Conservation (phyloP, 2,113 vertebrate species). For the Tychaedon coryphoeus region DNA sequence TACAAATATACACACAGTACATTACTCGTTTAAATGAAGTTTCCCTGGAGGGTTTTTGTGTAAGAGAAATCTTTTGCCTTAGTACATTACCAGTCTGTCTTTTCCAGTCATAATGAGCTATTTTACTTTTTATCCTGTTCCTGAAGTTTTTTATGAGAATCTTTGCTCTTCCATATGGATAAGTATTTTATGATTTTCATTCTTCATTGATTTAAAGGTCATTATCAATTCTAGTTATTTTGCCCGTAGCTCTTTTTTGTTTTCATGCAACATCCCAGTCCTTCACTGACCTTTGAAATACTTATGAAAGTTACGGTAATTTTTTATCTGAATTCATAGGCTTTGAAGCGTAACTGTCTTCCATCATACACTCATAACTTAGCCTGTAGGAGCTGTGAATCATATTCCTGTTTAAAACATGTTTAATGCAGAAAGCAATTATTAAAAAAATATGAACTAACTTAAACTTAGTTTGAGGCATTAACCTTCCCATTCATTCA, state of each 20-base stretch:
- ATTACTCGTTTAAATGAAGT: background rate
- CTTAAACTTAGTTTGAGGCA: slow-evolving; percentile 56
- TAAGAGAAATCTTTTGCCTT: background rate
- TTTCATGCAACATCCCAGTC: slow-evolving; percentile 38
- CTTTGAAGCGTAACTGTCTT: slow-evolving; percentile 55
- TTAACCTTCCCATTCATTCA: slow-evolving; percentile 31
- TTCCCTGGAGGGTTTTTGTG: background rate
- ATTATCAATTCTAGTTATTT: slow-evolving; percentile 65
- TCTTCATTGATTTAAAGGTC: slow-evolving; percentile 66
- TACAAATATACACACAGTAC: background rate
- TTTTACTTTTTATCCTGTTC: slow-evolving; percentile 2
- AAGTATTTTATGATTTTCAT: slow-evolving; percentile 41
- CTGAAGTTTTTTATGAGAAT: slow-evolving; percentile 16
- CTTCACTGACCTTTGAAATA: slow-evolving; percentile 67
- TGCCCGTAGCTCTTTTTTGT: slow-evolving; percentile 35
- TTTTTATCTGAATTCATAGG: slow-evolving; percentile 47
- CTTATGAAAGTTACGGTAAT: slow-evolving; percentile 45
- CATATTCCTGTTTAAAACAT: slow-evolving; percentile 39
- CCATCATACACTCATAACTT: background rate
- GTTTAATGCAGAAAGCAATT: slow-evolving; percentile 54
- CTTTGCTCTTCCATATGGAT: slow-evolving; percentile 13
- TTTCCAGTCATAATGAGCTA: background rate
- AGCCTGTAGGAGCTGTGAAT: slow-evolving; percentile 57
- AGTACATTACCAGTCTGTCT: background rate
- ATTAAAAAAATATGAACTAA: slow-evolving; percentile 50